A percentile compares a stretch with the other conserved stretches of the same genome.
Evolutionary conservation across 2,888 invertebrate species (phyloP).

Genomic region (Cephus pygmeus): DNA sequence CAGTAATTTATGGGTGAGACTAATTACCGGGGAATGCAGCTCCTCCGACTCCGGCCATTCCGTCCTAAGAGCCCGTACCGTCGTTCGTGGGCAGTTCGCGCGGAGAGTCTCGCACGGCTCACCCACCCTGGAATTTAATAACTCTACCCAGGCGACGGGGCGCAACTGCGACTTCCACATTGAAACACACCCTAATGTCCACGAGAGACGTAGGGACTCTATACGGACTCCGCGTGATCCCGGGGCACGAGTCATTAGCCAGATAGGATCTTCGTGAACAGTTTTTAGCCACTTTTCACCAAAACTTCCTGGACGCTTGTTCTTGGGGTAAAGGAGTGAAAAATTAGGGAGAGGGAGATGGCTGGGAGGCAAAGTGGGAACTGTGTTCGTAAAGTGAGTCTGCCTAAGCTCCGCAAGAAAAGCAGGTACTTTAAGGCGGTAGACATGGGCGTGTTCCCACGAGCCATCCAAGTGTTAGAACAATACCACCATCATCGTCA

Average conservation of each 20-base stretch:
- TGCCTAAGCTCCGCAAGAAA: neutral
- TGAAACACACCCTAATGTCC: constrained; percentile 3
- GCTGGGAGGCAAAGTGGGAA: neutral
- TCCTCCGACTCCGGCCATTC: constrained; percentile 46
- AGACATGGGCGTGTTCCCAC: constrained; percentile 47
- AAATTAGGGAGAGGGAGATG: neutral
- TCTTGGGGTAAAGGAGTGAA: neutral
- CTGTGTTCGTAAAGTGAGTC: neutral
- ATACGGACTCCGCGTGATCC: neutral
- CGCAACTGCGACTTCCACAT: neutral
- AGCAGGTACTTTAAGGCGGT: constrained; percentile 33
- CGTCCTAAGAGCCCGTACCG: constrained; percentile 13
- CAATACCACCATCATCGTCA: constrained; percentile 46
- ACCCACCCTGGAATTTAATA: constrained; percentile 18
- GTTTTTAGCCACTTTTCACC: neutral
- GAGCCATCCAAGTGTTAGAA: constrained; percentile 47
- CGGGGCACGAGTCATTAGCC: neutral
- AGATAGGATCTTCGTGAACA: neutral
- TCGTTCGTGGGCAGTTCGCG: constrained; percentile 22
- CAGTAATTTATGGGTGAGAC: constrained; percentile 63
- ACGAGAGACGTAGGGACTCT: neutral
- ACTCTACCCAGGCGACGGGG: neutral
- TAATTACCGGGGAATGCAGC: constrained; percentile 64
- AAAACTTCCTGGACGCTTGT: neutral
- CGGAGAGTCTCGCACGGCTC: constrained; percentile 24